Percentiles rank a stretch among this genome's conserved stretches.
Conservation (phyloP, 2,888 invertebrate species). For the Ctena decussata region DNA sequence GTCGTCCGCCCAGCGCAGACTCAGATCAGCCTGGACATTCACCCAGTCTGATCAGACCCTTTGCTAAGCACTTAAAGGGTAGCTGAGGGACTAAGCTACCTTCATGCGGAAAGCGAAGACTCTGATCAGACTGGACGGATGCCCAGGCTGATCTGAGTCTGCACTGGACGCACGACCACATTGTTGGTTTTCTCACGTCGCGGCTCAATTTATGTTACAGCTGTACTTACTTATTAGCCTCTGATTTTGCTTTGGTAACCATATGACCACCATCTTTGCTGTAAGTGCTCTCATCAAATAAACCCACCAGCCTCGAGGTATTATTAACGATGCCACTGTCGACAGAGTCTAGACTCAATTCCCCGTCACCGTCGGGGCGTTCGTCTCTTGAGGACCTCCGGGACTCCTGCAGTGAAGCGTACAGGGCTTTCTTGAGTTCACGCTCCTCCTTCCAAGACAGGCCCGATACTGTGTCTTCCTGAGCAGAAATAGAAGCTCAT, state of each 20-base stretch:
- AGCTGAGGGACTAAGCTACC: too few species aligned
- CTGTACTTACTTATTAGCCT: not conserved
- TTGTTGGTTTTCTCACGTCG: too few species aligned
- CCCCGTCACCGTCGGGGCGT: conserved; percentile 40
- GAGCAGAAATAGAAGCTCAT: too few species aligned
- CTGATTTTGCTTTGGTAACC: not conserved
- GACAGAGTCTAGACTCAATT: not conserved
- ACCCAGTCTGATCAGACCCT: too few species aligned
- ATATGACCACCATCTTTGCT: conserved; percentile 35
- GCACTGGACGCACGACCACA: too few species aligned
- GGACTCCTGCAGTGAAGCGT: conserved; percentile 86
- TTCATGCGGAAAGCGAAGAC: too few species aligned
- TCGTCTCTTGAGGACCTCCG: conserved; percentile 56
- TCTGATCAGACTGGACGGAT: too few species aligned
- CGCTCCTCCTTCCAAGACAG: conserved; percentile 86
- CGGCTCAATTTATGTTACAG: too few species aligned
- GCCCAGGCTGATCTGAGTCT: too few species aligned
- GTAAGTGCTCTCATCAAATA: conserved; percentile 45
- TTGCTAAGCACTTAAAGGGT: too few species aligned
- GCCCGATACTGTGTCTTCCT: conserved; percentile 82
- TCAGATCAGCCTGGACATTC: too few species aligned
- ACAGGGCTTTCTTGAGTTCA: conserved; percentile 86
- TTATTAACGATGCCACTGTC: not conserved
- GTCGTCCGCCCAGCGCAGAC: too few species aligned
- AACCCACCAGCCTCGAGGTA: not conserved